A percentile compares a stretch with the other conserved stretches of the same genome.
These are phyloP conservation scores for Panagrolaimus sp. DNA, from an alignment of 1,140 invertebrate species.

Conservation along the genomic window DNA sequence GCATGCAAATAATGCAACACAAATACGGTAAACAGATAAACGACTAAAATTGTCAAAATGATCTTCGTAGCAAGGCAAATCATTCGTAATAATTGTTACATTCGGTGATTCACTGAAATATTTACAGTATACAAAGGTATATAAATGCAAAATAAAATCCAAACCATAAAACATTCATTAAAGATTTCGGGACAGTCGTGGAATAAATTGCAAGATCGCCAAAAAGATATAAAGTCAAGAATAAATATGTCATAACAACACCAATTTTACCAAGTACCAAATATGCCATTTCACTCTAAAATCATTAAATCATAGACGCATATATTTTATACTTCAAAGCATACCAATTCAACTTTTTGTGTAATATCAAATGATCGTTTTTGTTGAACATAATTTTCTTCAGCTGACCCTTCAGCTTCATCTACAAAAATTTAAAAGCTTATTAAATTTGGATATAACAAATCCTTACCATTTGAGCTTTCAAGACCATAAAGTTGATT, in stretches of 20 bases:
- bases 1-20: slow-evolving; percentile 42
- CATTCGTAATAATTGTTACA: slow-evolving; percentile 14
- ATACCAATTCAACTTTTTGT: slow-evolving; percentile 74
- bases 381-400: slow-evolving; percentile 30
- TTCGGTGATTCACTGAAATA: slow-evolving; percentile 28
- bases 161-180: slow-evolving; percentile 68
- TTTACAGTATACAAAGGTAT: no score
- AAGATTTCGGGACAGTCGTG: slow-evolving; percentile 82
- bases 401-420: neutral
- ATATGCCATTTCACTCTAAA: slow-evolving; percentile 80
- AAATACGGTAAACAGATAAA: slow-evolving; percentile 51
- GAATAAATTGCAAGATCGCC: slow-evolving; percentile 93
- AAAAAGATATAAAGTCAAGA: slow-evolving; percentile 85
- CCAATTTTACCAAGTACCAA: slow-evolving; percentile 79
- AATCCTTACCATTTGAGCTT: no score
- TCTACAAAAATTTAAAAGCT: neutral
- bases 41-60: slow-evolving; percentile 38
- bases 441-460: neutral
- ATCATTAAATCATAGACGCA: no score
- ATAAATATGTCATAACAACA: slow-evolving; percentile 76
- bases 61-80: slow-evolving; percentile 32
- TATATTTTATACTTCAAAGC: slow-evolving; percentile 22
- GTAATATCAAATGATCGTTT: slow-evolving; percentile 64
- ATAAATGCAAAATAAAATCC: no score
- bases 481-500: no score